Evolutionary conservation across 1,140 invertebrate genomes (phyloP).

Genomic region (Drosophila bocki): DNA sequence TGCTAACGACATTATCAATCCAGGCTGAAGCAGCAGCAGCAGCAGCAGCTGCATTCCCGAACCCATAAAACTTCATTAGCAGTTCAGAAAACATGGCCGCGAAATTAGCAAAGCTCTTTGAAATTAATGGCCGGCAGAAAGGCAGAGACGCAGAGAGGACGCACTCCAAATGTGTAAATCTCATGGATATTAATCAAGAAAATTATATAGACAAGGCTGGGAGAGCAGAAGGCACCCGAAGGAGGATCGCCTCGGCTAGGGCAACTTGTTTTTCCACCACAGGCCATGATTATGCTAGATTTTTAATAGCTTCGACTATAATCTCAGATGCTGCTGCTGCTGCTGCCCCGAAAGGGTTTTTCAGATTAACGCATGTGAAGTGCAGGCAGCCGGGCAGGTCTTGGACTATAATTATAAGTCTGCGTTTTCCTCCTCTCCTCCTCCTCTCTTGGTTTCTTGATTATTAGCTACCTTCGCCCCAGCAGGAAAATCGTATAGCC

Average conservation of each 20-base stretch:
- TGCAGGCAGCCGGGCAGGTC: constrained; percentile 36
- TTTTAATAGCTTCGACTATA: constrained; percentile 81
- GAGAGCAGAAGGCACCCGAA: background rate
- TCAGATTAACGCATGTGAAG: constrained; percentile 55
- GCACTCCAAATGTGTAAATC: constrained; percentile 66
- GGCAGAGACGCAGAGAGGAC: background rate
- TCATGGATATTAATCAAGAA: constrained; percentile 82
- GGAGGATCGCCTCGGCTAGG: constrained; percentile 30
- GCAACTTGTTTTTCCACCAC: constrained; percentile 52
- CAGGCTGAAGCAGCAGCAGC: background rate
- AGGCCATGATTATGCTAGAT: constrained; percentile 75
- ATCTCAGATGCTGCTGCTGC: constrained; percentile 55
- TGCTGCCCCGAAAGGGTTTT: constrained; percentile 59
- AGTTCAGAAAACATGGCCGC: constrained; percentile 33
- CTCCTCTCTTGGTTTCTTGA: constrained; percentile 47
- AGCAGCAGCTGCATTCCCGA: constrained; percentile 61
- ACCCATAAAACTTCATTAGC: constrained; percentile 80
- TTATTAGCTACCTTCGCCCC: constrained; percentile 74
- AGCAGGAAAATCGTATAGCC: constrained; percentile 29
- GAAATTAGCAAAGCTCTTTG: constrained; percentile 73
- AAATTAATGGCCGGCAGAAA: constrained; percentile 67
- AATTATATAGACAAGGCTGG: constrained; percentile 70
- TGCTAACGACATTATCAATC: constrained; percentile 54
- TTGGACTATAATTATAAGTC: constrained; percentile 70
- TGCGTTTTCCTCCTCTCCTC: constrained; percentile 9